Base-by-base conservation (phyloP, 2,113 vertebrate species). In the Macrotus californicus region DNA sequence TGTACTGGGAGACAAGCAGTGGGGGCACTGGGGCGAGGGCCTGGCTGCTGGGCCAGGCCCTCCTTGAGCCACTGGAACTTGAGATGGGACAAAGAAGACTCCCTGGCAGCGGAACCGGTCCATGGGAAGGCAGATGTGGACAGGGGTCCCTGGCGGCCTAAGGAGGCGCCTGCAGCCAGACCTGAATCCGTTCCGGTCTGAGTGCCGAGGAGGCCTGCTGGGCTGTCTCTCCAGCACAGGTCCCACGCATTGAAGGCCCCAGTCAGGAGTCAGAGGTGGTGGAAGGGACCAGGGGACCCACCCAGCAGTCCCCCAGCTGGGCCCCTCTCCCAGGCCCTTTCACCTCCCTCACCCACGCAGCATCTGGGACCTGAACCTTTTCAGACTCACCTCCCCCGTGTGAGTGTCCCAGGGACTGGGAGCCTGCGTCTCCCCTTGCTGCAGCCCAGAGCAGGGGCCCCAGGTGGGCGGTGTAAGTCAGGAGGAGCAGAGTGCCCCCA, bases 191-290 rank as follows among this genome's bases (percentile, higher is more conserved):
- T 73, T 80, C 36, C 50, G 52, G 29, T 54, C 39, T 24, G 31
- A 24, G 34, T 26, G 22, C 50, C 24, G 5, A 7, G 54, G 72
- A 77, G 19, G 39, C 34, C 50, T 29, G 10, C 61, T 31, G 5
- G 52, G n/a, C 61, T 29, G 67, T 13, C 9, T 50, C 12, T 16
- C 22, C 31, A 24, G 36, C 14, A 12, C 29, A 6, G 3, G 29
- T 10, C 26, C 24, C 1, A 14, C 0, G 10, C 43, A 18, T 34
- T 14, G 29, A 56, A 29, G 19, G 19, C 11, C 61, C 5, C 1
- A 16, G 7, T 6, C 29, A 0, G 14, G 66, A 14, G 39, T 85
- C 67, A 7, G 43, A n/a, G 15, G 3, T 22, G 3, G 3, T 12
- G 24, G 24, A 26, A 41, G 70, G 70, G 70, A 39, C 41, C 39